These are phyloP conservation scores for Vireo altiloquus DNA, from an alignment of 2,113 vertebrate species.

Conservation along the genomic window DNA sequence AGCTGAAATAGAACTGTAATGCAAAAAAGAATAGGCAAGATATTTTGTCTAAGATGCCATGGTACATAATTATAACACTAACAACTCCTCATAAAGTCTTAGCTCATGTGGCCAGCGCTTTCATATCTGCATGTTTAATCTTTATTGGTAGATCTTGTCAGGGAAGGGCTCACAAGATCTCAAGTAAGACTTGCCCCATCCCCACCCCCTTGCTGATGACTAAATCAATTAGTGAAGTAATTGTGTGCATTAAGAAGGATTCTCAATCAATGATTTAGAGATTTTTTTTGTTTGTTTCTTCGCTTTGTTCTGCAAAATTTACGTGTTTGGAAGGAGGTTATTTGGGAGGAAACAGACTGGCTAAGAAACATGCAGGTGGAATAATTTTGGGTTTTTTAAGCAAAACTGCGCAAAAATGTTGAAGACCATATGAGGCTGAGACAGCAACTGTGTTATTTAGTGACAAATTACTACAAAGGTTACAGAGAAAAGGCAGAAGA, in stretches of 20 bases:
- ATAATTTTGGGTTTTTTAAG: background rate
- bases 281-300: background rate
- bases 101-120: background rate
- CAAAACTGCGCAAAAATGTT: background rate
- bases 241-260: background rate
- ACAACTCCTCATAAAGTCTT: background rate
- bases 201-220: accelerated
- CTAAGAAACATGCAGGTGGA: background rate
- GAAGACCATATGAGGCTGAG: background rate
- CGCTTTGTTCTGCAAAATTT: background rate
- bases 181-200: background rate
- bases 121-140: background rate
- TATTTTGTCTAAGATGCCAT: background rate
- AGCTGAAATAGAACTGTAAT: background rate
- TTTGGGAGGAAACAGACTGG: background rate
- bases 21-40: background rate
- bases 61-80: too few relatives aligned
- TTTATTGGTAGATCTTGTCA: background rate
- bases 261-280: background rate
- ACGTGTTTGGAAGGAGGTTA: background rate
- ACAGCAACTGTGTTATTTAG: background rate
- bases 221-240: background rate
- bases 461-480: background rate
- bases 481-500: background rate
- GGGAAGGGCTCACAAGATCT: background rate